Conservation (phyloP, 2,888 invertebrate genomes). For the Fabriciana adippe region DNA sequence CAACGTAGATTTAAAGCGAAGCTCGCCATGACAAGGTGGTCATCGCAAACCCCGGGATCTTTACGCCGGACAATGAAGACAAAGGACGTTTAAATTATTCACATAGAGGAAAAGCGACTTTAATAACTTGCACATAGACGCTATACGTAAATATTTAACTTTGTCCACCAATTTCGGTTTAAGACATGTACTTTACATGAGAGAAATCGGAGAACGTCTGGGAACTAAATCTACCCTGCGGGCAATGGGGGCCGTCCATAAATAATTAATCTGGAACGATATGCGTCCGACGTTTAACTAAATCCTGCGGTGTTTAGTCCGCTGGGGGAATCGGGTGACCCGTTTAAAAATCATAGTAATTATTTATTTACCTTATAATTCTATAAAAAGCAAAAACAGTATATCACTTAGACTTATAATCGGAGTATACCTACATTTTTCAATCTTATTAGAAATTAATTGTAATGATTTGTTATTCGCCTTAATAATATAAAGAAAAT, state of each 20-base stretch:
- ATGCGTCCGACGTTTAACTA: conserved; percentile 72
- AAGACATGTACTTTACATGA: conserved; percentile 80
- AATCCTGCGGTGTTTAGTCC: conserved; percentile 64
- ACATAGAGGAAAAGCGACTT: conserved; percentile 71
- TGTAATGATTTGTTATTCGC: too few species aligned
- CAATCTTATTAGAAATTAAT: too few species aligned
- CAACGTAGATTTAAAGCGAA: conserved; percentile 78
- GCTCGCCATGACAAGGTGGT: conserved; percentile 80
- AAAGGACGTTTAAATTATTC: conserved; percentile 79
- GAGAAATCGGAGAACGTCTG: conserved; percentile 76
- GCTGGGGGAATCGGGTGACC: conserved; percentile 22
- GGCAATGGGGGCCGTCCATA: conserved; percentile 68
- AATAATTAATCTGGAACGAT: conserved; percentile 80
- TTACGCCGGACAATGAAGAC: conserved; percentile 75
- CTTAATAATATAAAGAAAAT: too few species aligned
- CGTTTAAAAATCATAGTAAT: conserved; percentile 5
- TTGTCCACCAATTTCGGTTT: conserved; percentile 71
- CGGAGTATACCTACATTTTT: too few species aligned
- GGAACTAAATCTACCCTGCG: conserved; percentile 73
- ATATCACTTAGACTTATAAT: too few species aligned
- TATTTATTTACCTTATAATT: too few species aligned
- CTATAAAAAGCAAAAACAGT: too few species aligned
- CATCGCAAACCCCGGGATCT: conserved; percentile 78
- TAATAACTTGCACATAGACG: conserved; percentile 61
- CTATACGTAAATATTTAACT: conserved; percentile 76